Evolutionary conservation across 1,140 invertebrate species (phyloP), one percentile per base, ranked within the genome.

Genomic region (Limonius californicus): DNA sequence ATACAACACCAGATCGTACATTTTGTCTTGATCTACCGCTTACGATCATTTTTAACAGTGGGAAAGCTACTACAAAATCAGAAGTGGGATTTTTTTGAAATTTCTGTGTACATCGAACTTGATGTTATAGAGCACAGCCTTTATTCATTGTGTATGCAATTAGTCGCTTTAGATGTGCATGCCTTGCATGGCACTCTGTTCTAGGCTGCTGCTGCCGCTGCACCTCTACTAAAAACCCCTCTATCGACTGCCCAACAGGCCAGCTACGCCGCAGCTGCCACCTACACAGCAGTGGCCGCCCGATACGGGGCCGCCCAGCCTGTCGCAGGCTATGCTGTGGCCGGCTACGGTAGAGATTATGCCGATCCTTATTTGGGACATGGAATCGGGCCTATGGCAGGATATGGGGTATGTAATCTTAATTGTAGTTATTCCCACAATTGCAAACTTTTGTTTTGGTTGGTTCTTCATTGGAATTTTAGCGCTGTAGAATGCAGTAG

Each of bases 351-450:
- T 61, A 84, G 93, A 76, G 94, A 96, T 76, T 95, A 94, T 76
- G 88, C 91, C 72, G 94, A 97, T 80, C 92, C 94, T 60, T 97
- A 97, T 81, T 82, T 97, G 73, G 92, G 93, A 75, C 94, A 97
- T 80, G 90, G 92, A 70, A 96, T 98, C 78, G 95, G 94, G 79
- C 95, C 95, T 69, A 91, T 97, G 66, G 89, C 95, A 62, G 94
- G 94, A 73, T 97, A 97, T 81, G 94, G 94, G 84, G 94, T 97
- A 87, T 89, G 53, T 60, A 61, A 54, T 39, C n/a, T 39, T 39
- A 12, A 27, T 27, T 27, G 23, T 27, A 27, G 23, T 27, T 27
- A 9, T 27, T 3, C 9, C 3, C 9, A 27, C 9, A 27, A 27
- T 39, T 39, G 35, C n/a, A 12, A n/a, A 11, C n/a, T 39, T 39